Conservation (phyloP, 2,113 vertebrate species). For the Paramormyrops kingsleyae region DNA sequence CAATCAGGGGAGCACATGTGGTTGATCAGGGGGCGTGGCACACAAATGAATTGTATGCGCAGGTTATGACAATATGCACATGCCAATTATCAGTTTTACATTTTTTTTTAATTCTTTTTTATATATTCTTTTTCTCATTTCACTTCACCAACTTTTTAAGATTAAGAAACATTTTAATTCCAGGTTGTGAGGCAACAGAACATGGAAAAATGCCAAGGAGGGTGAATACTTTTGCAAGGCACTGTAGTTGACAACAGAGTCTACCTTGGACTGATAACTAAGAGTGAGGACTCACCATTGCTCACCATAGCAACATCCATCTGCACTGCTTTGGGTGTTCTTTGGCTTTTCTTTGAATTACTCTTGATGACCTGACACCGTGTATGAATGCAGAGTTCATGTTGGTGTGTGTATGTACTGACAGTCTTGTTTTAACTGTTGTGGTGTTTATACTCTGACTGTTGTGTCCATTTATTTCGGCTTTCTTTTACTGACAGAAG, state of each 20-base stretch:
- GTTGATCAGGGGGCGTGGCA: no score
- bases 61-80: no score
- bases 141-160: no score
- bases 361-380: not conserved
- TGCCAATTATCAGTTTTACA: no score
- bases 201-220: no score
- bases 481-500: constrained; percentile 53
- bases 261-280: not conserved
- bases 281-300: not conserved
- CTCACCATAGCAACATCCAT: not conserved
- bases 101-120: no score
- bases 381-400: not conserved
- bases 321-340: not conserved
- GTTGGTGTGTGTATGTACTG: not conserved
- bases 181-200: no score
- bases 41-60: no score
- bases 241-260: not conserved
- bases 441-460: not conserved
- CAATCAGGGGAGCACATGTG: no score
- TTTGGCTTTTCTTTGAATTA: not conserved
- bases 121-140: no score
- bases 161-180: no score
- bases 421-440: not conserved
- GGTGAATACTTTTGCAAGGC: no score
- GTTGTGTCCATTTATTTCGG: not conserved